A percentile compares a stretch with the other conserved stretches of the same genome.
phyloP scores from a whole-genome alignment of 2,888 invertebrate species.

The Zaprionus lineosus region DNA sequence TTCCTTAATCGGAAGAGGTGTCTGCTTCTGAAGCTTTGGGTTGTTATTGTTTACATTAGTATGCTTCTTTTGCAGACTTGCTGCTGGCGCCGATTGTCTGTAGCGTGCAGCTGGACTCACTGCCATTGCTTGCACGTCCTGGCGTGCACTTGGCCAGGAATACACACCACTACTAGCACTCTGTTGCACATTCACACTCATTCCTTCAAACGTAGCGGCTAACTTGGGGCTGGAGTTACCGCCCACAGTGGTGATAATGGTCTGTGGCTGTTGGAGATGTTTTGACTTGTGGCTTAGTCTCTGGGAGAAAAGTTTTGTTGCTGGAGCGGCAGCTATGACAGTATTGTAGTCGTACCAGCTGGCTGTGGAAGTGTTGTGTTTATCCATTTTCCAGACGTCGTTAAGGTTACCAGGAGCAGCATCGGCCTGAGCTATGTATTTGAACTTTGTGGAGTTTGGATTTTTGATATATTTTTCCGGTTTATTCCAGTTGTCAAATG shows the following conservation, averaged over 20 bases:
- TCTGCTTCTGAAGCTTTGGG: slow-evolving; percentile 19
- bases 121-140: slow-evolving; percentile 20
- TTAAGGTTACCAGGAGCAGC: slow-evolving; percentile 16
- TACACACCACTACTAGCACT: slow-evolving; percentile 32
- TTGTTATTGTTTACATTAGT: slow-evolving; percentile 23
- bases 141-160: slow-evolving; percentile 31
- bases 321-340: slow-evolving; percentile 19
- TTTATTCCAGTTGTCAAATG: slow-evolving; percentile 9
- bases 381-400: slow-evolving; percentile 34
- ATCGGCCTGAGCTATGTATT: slow-evolving; percentile 24
- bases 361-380: slow-evolving; percentile 18
- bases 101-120: slow-evolving; percentile 13
- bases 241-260: slow-evolving; percentile 2
- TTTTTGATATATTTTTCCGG: slow-evolving; percentile 4
- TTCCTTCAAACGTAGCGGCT: slow-evolving; percentile 38
- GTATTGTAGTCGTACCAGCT: slow-evolving; percentile 14
- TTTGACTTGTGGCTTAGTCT: slow-evolving; percentile 17
- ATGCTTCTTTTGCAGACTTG: not conserved
- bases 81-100: slow-evolving; percentile 13
- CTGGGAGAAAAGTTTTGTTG: slow-evolving; percentile 14
- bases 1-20: slow-evolving; percentile 6
- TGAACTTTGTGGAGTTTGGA: slow-evolving; percentile 10
- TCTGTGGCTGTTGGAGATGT: not conserved
- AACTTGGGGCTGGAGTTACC: slow-evolving; percentile 45
- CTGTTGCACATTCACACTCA: slow-evolving; percentile 35